Conservation (phyloP, 2,113 vertebrate genomes). For the Amazona guildingii region DNA sequence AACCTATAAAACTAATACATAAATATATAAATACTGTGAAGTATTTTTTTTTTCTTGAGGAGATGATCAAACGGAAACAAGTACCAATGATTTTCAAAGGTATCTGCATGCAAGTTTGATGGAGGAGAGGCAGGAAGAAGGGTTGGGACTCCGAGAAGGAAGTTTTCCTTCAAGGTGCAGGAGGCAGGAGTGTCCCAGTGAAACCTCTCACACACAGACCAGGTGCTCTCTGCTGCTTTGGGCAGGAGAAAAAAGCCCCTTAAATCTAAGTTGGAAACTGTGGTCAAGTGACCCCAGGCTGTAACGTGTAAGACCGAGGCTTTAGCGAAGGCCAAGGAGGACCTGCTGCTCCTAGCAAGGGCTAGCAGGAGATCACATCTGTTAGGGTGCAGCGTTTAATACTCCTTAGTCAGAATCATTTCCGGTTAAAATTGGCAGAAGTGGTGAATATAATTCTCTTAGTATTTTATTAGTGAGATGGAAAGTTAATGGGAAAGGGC, state of each 20-base stretch:
- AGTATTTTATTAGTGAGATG: conserved; percentile 36
- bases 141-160: background rate
- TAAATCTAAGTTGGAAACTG: background rate
- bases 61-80: background rate
- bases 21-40: background rate
- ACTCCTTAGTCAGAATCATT: background rate
- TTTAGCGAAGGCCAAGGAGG: background rate
- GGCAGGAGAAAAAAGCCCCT: background rate
- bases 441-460: conserved; percentile 6
- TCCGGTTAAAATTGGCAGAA: conserved; percentile 35
- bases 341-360: background rate
- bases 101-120: background rate
- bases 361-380: background rate
- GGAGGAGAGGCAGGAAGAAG: background rate
- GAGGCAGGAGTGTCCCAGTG: background rate
- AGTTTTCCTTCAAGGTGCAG: background rate
- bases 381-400: background rate
- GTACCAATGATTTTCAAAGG: background rate
- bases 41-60: background rate
- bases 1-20: background rate
- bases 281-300: background rate
- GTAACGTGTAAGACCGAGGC: background rate
- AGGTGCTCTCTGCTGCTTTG: background rate
- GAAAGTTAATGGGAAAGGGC: conserved; percentile 52
- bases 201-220: background rate